These are phyloP conservation scores for Hipposideros armiger DNA, from an alignment of 2,113 vertebrate genomes.

Conservation along the genomic window DNA sequence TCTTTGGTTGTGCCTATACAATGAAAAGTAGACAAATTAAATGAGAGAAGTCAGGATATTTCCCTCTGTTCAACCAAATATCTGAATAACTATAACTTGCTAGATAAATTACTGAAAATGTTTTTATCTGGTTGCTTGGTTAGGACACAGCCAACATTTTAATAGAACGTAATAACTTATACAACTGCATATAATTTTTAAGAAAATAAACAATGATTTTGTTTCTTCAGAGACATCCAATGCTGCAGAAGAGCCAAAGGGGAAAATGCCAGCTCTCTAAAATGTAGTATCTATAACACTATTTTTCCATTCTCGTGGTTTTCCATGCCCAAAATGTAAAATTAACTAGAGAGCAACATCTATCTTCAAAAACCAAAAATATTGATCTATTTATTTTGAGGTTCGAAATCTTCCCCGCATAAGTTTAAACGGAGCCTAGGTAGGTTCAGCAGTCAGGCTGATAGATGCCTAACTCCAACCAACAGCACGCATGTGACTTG, in stretches of 20 bases:
- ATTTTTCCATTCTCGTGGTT: conserved; percentile 1
- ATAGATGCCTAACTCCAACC: background rate
- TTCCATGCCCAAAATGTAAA: conserved; percentile 31
- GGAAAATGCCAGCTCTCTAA: conserved; percentile 16
- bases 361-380: conserved; percentile 26
- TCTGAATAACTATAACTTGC: conserved; percentile 59
- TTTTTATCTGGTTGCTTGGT: conserved; percentile 54
- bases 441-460: conserved; percentile 42
- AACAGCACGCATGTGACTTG: conserved; percentile 35
- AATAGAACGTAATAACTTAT: background rate
- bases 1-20: conserved; percentile 70
- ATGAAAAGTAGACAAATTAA: conserved; percentile 55
- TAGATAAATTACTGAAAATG: conserved; percentile 51
- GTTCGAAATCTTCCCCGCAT: background rate
- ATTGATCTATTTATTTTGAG: background rate
- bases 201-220: conserved; percentile 33
- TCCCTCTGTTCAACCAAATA: conserved; percentile 57
- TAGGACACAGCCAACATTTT: conserved; percentile 42
- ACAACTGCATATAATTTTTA: background rate
- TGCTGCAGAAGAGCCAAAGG: background rate
- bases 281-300: background rate
- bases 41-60: conserved; percentile 32
- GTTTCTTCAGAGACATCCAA: conserved; percentile 56
- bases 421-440: conserved; percentile 53
- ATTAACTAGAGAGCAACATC: background rate